phyloP scores from a whole-genome alignment of 2,797 vertebrate genomes.

The Hephaestus fuliginosus region DNA sequence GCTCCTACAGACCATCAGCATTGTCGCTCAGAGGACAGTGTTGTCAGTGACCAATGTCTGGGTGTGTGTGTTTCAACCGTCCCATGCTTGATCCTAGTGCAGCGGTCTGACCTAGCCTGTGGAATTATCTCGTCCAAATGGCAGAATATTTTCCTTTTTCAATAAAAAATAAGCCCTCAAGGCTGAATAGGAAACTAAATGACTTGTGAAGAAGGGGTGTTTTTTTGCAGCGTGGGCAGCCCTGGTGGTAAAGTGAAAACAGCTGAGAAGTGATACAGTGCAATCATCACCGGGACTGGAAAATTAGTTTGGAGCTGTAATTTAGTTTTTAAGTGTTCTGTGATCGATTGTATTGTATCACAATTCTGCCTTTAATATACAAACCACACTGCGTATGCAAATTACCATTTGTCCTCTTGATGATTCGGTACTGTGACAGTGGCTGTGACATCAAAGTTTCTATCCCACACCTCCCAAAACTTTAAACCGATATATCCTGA shows the following conservation, averaged over 20 bases:
- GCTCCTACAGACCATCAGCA: conserved; percentile 35
- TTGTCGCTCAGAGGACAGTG: conserved; percentile 22
- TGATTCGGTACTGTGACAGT: conserved; percentile 1
- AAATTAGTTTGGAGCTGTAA: conserved; percentile 42
- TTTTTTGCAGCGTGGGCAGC: conserved; percentile 36
- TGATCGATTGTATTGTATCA: conserved; percentile 3
- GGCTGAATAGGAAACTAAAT: conserved; percentile 56
- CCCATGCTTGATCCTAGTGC: background rate
- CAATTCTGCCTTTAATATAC: conserved; percentile 14
- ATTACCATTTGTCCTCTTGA: background rate
- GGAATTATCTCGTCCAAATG: conserved; percentile 49
- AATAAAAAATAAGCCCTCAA: conserved; percentile 61
- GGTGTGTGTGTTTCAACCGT: conserved; percentile 14
- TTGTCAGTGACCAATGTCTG: conserved; percentile 33
- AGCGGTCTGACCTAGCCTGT: conserved; percentile 19
- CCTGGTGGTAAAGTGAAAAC: conserved; percentile 58
- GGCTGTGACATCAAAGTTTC: conserved; percentile 8
- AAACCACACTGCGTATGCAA: background rate
- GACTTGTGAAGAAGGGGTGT: conserved; percentile 31
- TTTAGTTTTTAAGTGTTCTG: conserved; percentile 26
- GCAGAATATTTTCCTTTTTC: conserved; percentile 52
- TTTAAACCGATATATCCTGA: conserved; percentile 16
- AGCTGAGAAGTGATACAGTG: conserved; percentile 54
- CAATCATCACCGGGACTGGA: conserved; percentile 47
- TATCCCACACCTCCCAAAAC: conserved; percentile 17